These are phyloP conservation scores for Serripes groenlandicus DNA, from an alignment of 2,888 invertebrate genomes.

Conservation along the genomic window DNA sequence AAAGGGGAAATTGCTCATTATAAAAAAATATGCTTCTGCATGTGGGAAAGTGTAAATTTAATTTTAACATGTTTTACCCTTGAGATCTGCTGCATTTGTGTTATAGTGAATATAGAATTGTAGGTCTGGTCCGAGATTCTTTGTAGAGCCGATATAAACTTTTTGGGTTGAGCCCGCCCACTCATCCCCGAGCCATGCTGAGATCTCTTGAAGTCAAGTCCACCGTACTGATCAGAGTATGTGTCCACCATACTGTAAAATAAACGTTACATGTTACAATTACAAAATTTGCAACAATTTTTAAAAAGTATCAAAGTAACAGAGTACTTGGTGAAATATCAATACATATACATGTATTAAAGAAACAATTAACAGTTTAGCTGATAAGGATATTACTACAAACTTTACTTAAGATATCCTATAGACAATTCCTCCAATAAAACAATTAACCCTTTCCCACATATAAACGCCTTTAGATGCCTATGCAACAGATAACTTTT, in stretches of 20 bases:
- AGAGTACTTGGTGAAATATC: no score
- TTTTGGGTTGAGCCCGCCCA: constrained; percentile 90
- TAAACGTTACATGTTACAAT: no score
- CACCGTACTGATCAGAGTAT: constrained; percentile 91
- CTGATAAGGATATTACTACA: no score
- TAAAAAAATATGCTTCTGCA: not conserved
- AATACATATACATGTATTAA: no score
- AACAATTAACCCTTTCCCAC: no score
- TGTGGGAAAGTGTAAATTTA: not conserved
- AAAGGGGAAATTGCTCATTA: not conserved
- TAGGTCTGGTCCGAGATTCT: constrained; percentile 89
- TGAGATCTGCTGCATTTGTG: constrained; percentile 92
- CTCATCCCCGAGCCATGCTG: constrained; percentile 92
- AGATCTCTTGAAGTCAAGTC: constrained; percentile 89
- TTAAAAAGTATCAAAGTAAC: no score
- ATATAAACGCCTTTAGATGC: no score
- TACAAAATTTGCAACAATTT: no score
- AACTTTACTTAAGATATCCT: no score
- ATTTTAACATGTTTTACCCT: constrained; percentile 73
- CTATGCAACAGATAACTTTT: no score
- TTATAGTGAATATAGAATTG: constrained; percentile 91
- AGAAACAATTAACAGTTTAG: no score
- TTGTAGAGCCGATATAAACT: constrained; percentile 91
- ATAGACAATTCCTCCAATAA: no score
- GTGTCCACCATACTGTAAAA: constrained; percentile 90